Evolutionary conservation across 2,797 vertebrate genomes (phyloP).

Genomic region (Heterohyrax brucei): DNA sequence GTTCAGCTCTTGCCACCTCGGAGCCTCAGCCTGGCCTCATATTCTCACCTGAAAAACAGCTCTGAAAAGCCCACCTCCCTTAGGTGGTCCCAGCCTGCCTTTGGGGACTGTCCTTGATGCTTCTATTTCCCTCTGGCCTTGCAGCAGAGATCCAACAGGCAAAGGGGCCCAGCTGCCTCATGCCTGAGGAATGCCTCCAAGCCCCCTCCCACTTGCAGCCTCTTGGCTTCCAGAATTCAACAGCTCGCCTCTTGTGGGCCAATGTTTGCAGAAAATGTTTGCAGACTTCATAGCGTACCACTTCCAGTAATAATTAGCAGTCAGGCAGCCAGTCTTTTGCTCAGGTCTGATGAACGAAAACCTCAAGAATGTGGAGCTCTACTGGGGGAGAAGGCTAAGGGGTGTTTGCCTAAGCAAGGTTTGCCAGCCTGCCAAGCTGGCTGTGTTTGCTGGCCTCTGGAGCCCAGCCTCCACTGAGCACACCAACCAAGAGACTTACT

Average conservation of each 20-base stretch:
- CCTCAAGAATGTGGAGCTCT: slow-evolving; percentile 77
- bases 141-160: slow-evolving; percentile 67
- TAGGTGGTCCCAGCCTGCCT: slow-evolving; percentile 71
- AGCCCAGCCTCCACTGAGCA: not conserved
- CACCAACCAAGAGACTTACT: slow-evolving; percentile 16
- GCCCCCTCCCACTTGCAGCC: slow-evolving; percentile 75
- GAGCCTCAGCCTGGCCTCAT: not conserved
- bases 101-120: slow-evolving; percentile 67
- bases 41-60: slow-evolving; percentile 54
- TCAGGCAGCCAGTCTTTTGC: slow-evolving; percentile 77
- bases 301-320: slow-evolving; percentile 84
- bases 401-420: slow-evolving; percentile 78
- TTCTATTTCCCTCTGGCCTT: slow-evolving; percentile 76
- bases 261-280: slow-evolving; percentile 86
- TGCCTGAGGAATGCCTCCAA: slow-evolving; percentile 82
- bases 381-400: slow-evolving; percentile 32
- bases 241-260: slow-evolving; percentile 80
- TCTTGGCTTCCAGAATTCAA: slow-evolving; percentile 83
- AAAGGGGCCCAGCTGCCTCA: slow-evolving; percentile 77
- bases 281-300: slow-evolving; percentile 83
- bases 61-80: slow-evolving; percentile 50
- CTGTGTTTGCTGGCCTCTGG: slow-evolving; percentile 28
- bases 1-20: slow-evolving; percentile 30
- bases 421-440: slow-evolving; percentile 53
- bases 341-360: slow-evolving; percentile 78